These are phyloP conservation scores for Cantharis lateralis DNA, from an alignment of 2,888 invertebrate genomes.

Conservation along the genomic window DNA sequence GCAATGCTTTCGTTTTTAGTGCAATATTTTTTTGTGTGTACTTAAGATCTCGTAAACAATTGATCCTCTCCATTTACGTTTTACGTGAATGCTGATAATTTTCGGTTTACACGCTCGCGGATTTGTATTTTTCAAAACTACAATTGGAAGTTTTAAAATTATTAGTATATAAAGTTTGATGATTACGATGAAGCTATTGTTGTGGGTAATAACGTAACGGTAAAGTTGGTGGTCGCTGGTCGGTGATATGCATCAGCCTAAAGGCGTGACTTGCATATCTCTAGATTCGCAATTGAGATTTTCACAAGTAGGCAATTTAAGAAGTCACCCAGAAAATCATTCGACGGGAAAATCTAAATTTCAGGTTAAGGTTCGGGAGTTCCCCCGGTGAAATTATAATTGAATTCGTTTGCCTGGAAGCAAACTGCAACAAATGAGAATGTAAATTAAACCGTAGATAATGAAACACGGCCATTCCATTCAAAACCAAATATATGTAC, in stretches of 20 bases:
- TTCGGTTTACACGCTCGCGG: background rate
- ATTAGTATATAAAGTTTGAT: conserved; percentile 8
- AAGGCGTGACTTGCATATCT: conserved; percentile 37
- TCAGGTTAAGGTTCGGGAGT: background rate
- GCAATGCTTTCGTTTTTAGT: too few relatives aligned
- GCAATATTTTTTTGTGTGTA: too few relatives aligned
- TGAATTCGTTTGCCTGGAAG: background rate
- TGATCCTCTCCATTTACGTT: background rate
- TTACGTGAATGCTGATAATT: background rate
- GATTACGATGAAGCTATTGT: conserved; percentile 39
- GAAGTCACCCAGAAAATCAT: background rate
- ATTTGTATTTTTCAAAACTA: background rate
- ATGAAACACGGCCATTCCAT: background rate
- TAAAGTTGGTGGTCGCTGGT: conserved; percentile 31
- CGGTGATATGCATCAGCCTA: conserved; percentile 36
- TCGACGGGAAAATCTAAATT: background rate
- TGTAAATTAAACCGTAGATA: background rate
- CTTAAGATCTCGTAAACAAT: background rate
- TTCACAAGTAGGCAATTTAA: conserved; percentile 34
- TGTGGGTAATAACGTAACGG: conserved; percentile 39
- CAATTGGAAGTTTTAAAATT: background rate
- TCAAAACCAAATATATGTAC: background rate
- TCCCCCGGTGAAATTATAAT: background rate
- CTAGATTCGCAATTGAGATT: conserved; percentile 38
- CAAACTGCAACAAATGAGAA: background rate